Base-by-base conservation (phyloP, 2,888 invertebrate genomes). In the Coelinius sp. region DNA sequence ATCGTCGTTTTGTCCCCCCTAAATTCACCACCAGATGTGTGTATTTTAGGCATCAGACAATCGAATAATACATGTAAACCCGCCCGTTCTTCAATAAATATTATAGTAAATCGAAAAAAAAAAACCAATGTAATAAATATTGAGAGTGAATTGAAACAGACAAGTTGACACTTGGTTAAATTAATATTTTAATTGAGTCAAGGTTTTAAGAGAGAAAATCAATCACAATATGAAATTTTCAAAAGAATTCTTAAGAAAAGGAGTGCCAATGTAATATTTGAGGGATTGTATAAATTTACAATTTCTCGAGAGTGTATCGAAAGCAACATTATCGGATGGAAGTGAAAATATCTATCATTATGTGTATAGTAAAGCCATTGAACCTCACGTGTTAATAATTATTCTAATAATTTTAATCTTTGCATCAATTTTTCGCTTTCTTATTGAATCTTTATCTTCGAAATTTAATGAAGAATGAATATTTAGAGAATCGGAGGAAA, bases 41-140 rank as follows among this genome's bases (percentile, higher is more conserved):
- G 53, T 65, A 17, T 38, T 52, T 71, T 73, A 62, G 38, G 70
- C 75, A 64, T 35, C 64, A 65, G 70, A 75, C 71, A 69, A 73
- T 72, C 75, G 68, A 68, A 59, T 63, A 64, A 71, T 66, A 66
- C 31, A 46, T 66, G 35, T 59, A 14, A 66, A 27, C 46, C 52
- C 46, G 59, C 24, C 56, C 56, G 24, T 59, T 44, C 49, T 49
- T 20, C 22, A 41, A 68, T 46, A 44, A 64, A 46, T 69, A 52
- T 56, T 27, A 8, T 63, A 44, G 52, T 24, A 41, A 56, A 63
- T 31, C 49, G 20, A 46, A 2, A 49, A 64, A 46, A 2, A 17
- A 25, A 10, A 22, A n/a, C n/a, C n/a, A n/a, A 35, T n/a, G 12
- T 62, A 66, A 12, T 22, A 7, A 10, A 17, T 31, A 22, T 10